Conservation (phyloP, 2,113 vertebrate species). For the Recurvirostra avosetta region DNA sequence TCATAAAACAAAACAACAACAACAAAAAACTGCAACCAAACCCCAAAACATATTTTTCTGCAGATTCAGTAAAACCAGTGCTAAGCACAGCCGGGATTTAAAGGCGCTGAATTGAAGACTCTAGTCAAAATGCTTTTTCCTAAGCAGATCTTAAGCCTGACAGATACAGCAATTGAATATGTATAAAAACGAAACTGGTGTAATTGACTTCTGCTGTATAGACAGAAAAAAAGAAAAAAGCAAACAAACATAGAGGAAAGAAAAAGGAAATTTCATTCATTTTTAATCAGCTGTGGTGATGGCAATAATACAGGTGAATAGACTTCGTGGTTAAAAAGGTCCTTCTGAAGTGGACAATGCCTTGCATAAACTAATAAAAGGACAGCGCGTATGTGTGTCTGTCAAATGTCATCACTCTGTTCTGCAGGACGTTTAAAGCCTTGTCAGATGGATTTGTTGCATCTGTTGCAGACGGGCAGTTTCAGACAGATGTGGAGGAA, state of each 20-base stretch:
- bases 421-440: not conserved
- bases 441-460: not conserved
- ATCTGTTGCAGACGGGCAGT: not conserved
- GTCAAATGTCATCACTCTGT: not conserved
- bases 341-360: not conserved
- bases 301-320: not conserved
- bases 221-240: not conserved
- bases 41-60: accelerated
- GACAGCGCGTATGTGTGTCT: not conserved
- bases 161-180: not conserved
- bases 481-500: not conserved
- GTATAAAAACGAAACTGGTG: not conserved
- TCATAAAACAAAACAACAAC: not conserved
- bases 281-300: not conserved
- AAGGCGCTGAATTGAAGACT: not conserved
- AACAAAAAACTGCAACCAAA: not conserved
- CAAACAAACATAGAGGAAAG: not conserved
- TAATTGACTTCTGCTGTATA: not conserved
- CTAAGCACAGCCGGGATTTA: not conserved
- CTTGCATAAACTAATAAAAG: not conserved
- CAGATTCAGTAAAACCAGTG: not conserved
- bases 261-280: not conserved
- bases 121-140: not conserved
- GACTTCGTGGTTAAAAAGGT: not conserved
- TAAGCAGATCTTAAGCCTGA: not conserved